Evolutionary conservation across 2,888 invertebrate genomes (phyloP).

Genomic region (Acanthosepion pharaonis): DNA sequence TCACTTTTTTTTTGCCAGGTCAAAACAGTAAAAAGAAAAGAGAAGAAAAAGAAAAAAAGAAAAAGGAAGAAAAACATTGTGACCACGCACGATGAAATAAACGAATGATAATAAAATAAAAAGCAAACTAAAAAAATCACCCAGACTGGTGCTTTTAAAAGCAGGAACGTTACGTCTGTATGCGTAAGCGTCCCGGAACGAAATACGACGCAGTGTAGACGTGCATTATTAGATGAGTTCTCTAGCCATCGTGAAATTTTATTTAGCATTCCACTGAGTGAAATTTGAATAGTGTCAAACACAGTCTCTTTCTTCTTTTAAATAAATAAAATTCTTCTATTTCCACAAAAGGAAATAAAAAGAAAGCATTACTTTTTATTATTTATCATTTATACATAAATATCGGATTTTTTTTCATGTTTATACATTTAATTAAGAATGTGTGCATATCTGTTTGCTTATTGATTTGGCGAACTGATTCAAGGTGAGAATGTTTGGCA

Average conservation of each 20-base stretch:
- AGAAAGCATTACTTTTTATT: not conserved
- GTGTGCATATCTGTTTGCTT: not conserved
- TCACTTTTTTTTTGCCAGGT: not conserved
- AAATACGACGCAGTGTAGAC: not conserved
- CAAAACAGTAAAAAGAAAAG: not conserved
- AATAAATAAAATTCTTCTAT: not conserved
- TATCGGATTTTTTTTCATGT: too few relatives aligned
- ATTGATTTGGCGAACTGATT: not conserved
- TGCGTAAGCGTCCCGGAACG: conserved; percentile 17
- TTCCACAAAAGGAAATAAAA: too few relatives aligned
- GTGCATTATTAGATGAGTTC: conserved; percentile 1
- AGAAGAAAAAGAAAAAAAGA: not conserved
- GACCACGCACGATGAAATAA: not conserved
- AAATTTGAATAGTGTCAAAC: not conserved
- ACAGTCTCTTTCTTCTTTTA: not conserved
- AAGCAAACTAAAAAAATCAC: not conserved
- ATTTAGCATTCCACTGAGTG: not conserved
- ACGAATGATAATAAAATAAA: not conserved
- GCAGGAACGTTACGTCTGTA: not conserved
- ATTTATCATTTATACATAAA: not conserved
- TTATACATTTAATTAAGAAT: not conserved
- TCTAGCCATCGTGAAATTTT: not conserved
- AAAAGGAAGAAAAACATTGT: not conserved
- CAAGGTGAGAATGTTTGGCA: too few relatives aligned
- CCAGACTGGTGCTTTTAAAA: not conserved